phyloP scores from a whole-genome alignment of 2,888 invertebrate genomes.

The Taenaris catops region DNA sequence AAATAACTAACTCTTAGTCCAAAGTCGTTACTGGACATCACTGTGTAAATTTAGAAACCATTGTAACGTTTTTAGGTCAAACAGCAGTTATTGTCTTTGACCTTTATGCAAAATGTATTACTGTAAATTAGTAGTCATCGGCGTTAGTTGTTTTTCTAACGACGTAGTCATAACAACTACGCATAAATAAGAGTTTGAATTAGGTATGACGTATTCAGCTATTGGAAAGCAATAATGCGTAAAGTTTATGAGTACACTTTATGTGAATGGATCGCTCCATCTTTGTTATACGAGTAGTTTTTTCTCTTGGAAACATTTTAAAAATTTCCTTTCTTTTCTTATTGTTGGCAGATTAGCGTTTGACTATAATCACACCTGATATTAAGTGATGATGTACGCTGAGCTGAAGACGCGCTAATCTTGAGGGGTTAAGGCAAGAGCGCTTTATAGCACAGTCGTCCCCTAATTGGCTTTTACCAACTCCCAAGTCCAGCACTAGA shows the following conservation, averaged over 20 bases:
- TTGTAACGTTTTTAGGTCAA: conserved; percentile 8
- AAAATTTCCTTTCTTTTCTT: no score
- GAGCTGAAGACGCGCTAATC: no score
- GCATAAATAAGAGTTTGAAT: conserved; percentile 1
- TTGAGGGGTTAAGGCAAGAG: no score
- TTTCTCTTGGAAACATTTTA: no score
- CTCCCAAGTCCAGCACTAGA: no score
- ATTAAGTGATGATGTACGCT: no score
- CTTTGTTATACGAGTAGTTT: no score
- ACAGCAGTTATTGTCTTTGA: conserved; percentile 13
- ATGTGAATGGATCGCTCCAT: conserved; percentile 3
- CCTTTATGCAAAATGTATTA: conserved; percentile 16
- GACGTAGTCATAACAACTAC: conserved; percentile 7
- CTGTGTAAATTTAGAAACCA: conserved; percentile 12
- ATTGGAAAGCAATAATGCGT: conserved; percentile 4
- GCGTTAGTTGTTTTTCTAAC: conserved; percentile 20
- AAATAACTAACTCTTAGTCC: neutral
- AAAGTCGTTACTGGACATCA: neutral
- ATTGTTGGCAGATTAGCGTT: no score
- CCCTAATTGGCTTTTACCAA: no score
- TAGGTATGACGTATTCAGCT: conserved; percentile 1
- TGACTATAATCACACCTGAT: no score
- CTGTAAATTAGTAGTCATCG: conserved; percentile 17
- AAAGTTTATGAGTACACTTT: no score
- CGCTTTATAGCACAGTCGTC: no score